Evolutionary conservation across 2,797 vertebrate genomes (phyloP), one percentile per base, ranked within the genome.

Genomic region (Cossypha niveicapilla): DNA sequence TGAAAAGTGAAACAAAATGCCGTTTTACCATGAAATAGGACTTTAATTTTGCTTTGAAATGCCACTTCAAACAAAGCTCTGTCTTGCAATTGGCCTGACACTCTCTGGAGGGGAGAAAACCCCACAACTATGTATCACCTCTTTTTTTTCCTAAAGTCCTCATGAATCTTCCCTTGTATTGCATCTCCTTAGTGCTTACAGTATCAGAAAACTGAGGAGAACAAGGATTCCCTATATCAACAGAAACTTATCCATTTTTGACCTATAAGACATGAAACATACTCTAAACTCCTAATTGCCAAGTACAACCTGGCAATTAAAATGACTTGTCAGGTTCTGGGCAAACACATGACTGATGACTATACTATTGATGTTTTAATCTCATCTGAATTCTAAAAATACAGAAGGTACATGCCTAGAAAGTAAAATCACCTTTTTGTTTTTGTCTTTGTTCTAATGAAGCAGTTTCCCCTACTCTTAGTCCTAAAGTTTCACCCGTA

Each of bases 391-490:
- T 78, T 86, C 41, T 37, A 15, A 62, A 51, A 58, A 27, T 28
- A 66, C 8, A 47, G 47, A 88, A 71, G 6, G 18, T 23, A 45
- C 19, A 70, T 91, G 15, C 21, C 61, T 39, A 51, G 50, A 60
- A 45, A 90, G 18, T 86, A 73, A 92, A 90, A 58, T 72, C 60
- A 45, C 10, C 27, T 67, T 18, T 51, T 30, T 25, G 21, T 24
- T 82, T 67, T 56, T 87, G 10, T 80, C 71, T 88, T 78, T 79
- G 28, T 93, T 73, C 88, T 78, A 86, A 94, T 96, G 57, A 95
- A 99, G 98, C 96, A 56, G 93, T 98, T 79, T 98, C 98, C 57
- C 98, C 98, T 23, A 96, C 97, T 82, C 97, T 96, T 86, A 99
- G 98, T 41, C 98, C 98, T 18, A 96, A 97, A 63, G 94, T 98